phyloP scores from a whole-genome alignment of 2,113 vertebrate species.

The Propithecus coquereli region DNA sequence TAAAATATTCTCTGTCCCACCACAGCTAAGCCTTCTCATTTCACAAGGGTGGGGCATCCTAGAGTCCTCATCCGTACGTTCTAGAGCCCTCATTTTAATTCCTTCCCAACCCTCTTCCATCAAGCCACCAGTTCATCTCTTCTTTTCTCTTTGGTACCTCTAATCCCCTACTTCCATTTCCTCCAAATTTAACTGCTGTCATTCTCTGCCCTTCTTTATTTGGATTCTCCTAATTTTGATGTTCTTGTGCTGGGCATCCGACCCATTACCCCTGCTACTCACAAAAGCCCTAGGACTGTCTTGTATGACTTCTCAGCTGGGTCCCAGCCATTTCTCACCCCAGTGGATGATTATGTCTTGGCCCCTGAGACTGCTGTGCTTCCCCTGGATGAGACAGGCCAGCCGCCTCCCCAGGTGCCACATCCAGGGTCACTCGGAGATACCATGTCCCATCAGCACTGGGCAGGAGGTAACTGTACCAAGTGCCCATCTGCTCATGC shows the following conservation, averaged over 20 bases:
- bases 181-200: neutral
- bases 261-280: neutral
- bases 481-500: neutral
- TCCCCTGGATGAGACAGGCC: constrained; percentile 25
- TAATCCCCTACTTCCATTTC: neutral
- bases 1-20: neutral
- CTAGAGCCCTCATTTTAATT: neutral
- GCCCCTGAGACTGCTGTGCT: constrained; percentile 56
- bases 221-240: neutral
- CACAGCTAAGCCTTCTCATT: neutral
- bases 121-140: neutral
- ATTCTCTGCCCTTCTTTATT: neutral
- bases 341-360: constrained; percentile 46
- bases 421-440: constrained; percentile 25
- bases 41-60: neutral
- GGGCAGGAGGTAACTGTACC: neutral
- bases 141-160: neutral
- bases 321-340: constrained; percentile 2
- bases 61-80: neutral
- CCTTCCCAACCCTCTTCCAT: neutral
- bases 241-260: neutral
- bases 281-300: neutral
- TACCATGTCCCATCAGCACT: constrained; percentile 50
- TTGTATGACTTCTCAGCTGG: neutral
- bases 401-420: neutral